Conservation (phyloP, 2,797 vertebrate species). For the Schizothorax lantsangensis region DNA sequence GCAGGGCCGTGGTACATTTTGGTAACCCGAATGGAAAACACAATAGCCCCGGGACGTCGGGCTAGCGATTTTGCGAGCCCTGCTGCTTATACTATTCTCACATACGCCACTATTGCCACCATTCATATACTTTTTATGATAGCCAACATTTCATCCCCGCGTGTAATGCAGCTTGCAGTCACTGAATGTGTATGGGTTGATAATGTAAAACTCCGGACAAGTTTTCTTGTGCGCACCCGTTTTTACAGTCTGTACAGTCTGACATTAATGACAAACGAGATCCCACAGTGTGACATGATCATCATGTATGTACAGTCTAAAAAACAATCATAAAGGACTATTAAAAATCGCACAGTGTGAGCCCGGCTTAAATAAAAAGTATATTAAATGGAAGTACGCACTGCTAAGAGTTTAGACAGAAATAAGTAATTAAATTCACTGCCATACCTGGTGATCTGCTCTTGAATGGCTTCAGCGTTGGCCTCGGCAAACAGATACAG, state of each 20-base stretch:
- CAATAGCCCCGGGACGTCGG: no score
- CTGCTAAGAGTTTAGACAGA: neutral
- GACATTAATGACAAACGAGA: neutral
- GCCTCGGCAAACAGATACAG: slow-evolving; percentile 98
- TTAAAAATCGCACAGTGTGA: neutral
- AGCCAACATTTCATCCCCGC: neutral
- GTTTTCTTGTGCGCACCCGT: neutral
- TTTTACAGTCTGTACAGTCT: neutral
- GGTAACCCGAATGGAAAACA: no score
- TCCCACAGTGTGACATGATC: neutral
- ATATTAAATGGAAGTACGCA: neutral
- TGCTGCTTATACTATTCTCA: no score
- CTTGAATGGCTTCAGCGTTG: slow-evolving; percentile 98
- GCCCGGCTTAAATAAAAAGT: neutral
- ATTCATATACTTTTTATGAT: no score
- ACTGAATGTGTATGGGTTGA: no score
- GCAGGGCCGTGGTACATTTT: no score
- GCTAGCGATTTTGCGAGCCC: no score
- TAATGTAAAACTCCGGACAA: neutral
- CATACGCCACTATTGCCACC: no score
- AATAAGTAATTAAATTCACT: neutral
- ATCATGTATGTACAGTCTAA: neutral
- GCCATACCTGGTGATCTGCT: slow-evolving; percentile 95
- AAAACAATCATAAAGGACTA: neutral
- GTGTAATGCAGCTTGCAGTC: neutral